These are phyloP conservation scores for Chloropsis cyanopogon DNA, from an alignment of 2,113 vertebrate genomes.

Conservation along the genomic window DNA sequence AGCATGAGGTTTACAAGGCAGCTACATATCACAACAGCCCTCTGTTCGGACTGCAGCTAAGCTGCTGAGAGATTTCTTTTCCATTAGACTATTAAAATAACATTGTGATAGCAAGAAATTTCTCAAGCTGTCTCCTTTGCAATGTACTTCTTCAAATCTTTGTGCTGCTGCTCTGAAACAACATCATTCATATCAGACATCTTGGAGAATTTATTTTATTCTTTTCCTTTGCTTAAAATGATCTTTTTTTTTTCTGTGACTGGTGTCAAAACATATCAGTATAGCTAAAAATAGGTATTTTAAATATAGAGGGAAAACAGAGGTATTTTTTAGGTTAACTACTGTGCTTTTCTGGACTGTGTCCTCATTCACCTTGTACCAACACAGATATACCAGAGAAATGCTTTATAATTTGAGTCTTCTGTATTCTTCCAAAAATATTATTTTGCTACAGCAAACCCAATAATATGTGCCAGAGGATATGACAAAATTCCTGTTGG, in stretches of 20 bases:
- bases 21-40: not conserved
- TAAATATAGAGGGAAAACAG: not conserved
- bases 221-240: not conserved
- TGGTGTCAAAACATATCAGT: not conserved
- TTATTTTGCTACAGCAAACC: not conserved
- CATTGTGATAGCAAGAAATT: not conserved
- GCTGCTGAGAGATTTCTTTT: not conserved
- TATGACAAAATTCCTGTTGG: not conserved
- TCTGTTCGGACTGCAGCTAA: not conserved
- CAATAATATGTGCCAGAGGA: not conserved
- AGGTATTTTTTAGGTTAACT: not conserved
- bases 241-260: not conserved
- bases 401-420: not conserved
- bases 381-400: not conserved
- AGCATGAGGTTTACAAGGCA: not conserved
- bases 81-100: not conserved
- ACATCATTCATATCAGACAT: rapidly evolving
- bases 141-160: not conserved
- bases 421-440: not conserved
- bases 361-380: not conserved
- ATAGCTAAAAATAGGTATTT: not conserved
- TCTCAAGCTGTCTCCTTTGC: not conserved
- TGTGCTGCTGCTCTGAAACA: not conserved
- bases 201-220: not conserved
- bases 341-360: not conserved